A percentile compares a stretch with the other conserved stretches of the same genome.
phyloP scores from a whole-genome alignment of 2,113 vertebrate species.

The Papio anubis region DNA sequence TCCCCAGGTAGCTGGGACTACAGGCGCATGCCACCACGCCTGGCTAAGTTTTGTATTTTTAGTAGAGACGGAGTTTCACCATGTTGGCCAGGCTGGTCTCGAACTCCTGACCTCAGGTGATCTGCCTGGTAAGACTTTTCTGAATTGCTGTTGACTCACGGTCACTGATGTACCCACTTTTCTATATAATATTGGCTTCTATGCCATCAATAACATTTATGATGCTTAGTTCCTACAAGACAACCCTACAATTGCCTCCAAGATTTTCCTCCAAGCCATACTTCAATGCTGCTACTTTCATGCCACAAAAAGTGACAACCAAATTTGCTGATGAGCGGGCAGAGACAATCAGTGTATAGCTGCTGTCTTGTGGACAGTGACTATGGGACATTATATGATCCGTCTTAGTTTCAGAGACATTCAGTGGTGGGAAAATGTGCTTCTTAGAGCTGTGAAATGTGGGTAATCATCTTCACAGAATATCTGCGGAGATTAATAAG shows the following conservation, averaged over 20 bases:
- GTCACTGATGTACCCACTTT: background rate
- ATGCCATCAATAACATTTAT: background rate
- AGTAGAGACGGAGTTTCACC: too few relatives aligned
- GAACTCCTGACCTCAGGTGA: too few relatives aligned
- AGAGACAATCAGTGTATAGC: background rate
- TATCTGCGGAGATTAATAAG: background rate
- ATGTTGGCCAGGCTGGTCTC: too few relatives aligned
- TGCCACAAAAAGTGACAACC: background rate
- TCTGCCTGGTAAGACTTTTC: background rate
- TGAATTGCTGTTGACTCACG: background rate
- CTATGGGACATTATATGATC: background rate
- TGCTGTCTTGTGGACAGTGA: background rate
- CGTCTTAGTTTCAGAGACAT: background rate
- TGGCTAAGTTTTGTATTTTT: too few relatives aligned
- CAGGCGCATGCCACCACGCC: accelerated
- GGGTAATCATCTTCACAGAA: background rate
- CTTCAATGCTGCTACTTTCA: background rate
- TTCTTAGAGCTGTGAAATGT: background rate
- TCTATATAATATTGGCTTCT: background rate
- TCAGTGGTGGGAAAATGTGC: too few relatives aligned
- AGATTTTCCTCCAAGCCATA: background rate
- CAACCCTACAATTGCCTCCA: background rate
- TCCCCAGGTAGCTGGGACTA: too few relatives aligned
- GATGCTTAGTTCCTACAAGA: background rate
- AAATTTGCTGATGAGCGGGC: background rate